A percentile compares a stretch with the other conserved stretches of the same genome.
These are phyloP conservation scores for Lepidonotus clava DNA, from an alignment of 2,888 invertebrate species.

Conservation along the genomic window DNA sequence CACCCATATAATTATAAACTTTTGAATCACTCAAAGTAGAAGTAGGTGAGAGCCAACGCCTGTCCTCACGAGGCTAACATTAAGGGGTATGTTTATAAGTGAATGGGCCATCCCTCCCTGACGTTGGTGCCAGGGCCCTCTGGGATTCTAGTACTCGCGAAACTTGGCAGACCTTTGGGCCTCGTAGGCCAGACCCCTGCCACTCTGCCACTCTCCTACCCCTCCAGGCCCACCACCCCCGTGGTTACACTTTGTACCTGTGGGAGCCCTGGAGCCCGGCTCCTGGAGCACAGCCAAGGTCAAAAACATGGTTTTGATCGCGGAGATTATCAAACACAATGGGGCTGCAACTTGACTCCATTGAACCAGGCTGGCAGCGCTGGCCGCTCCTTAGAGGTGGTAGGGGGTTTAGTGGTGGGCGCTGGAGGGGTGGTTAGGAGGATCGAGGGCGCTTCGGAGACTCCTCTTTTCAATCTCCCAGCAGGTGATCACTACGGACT, in stretches of 20 bases:
- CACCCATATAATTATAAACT: no score
- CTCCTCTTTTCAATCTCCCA: no score
- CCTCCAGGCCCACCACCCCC: not conserved
- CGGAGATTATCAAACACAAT: not conserved
- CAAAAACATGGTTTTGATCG: conserved; percentile 12
- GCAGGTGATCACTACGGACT: no score
- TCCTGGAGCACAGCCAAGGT: not conserved
- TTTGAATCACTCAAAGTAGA: no score
- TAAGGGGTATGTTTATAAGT: not conserved
- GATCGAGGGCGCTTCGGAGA: no score
- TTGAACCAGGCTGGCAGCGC: not conserved
- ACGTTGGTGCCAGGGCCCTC: not conserved
- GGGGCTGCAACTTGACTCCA: not conserved
- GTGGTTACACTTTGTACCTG: not conserved
- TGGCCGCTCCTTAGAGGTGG: not conserved
- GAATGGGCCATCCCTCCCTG: not conserved
- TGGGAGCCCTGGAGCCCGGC: not conserved
- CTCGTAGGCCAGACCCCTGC: no score
- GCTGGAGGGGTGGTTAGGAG: not conserved
- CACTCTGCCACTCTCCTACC: no score
- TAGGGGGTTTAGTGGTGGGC: not conserved
- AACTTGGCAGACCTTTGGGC: not conserved
- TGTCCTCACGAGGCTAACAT: not conserved
- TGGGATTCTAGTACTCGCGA: not conserved
- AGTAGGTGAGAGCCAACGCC: not conserved